These are phyloP conservation scores for Cosmia pyralina DNA, from an alignment of 2,888 invertebrate genomes.

Conservation along the genomic window DNA sequence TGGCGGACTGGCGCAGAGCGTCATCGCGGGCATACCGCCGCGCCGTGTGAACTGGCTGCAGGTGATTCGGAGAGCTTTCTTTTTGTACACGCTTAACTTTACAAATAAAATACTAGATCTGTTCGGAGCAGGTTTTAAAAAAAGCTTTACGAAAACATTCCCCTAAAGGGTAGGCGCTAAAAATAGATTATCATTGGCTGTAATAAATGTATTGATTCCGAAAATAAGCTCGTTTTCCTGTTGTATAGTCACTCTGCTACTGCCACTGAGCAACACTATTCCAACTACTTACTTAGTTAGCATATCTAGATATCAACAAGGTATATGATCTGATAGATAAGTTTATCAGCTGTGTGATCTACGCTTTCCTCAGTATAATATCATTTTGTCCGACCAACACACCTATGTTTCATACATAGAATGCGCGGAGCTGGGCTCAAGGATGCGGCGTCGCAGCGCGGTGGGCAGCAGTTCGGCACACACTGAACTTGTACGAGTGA, in stretches of 20 bases:
- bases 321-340: conserved; percentile 9
- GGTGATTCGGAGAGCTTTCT: conserved; percentile 46
- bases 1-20: background rate
- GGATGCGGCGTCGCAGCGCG: background rate
- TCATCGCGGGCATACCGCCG: conserved; percentile 1
- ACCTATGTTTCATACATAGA: no score
- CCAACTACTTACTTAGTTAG: background rate
- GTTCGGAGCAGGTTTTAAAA: conserved; percentile 25
- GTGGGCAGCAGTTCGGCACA: conserved; percentile 10
- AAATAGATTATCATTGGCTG: conserved; percentile 1
- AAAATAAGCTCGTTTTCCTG: background rate
- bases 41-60: conserved; percentile 49
- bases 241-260: background rate
- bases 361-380: conserved; percentile 11
- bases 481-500: background rate
- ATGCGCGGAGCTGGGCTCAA: background rate
- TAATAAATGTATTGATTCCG: conserved; percentile 5
- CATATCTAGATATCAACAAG: background rate
- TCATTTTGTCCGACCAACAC: conserved; percentile 3
- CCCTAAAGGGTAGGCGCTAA: background rate
- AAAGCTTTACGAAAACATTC: conserved; percentile 15
- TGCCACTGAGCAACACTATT: background rate
- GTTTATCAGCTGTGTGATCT: conserved; percentile 24
- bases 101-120: conserved; percentile 58
- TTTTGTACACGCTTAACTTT: conserved; percentile 50